These are phyloP conservation scores for Cyclophora punctaria DNA, from an alignment of 2,888 invertebrate genomes.

Conservation along the genomic window DNA sequence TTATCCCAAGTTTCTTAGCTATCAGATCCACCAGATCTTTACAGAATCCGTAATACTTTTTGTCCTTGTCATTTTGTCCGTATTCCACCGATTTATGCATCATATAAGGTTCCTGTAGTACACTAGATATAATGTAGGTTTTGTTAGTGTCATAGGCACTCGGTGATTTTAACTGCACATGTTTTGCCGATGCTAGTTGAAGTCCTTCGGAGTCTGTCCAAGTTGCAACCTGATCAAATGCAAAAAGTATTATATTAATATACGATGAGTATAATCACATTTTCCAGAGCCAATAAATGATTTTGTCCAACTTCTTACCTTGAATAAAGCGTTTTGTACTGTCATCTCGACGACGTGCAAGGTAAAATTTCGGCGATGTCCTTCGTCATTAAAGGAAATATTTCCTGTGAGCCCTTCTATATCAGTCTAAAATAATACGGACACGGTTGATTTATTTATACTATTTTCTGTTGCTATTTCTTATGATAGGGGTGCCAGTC, in stretches of 20 bases:
- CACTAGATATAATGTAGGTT: conserved; percentile 90
- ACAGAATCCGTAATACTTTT: conserved; percentile 91
- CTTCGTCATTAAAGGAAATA: conserved; percentile 92
- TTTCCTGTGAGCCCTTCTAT: conserved; percentile 93
- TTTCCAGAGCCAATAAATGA: neutral
- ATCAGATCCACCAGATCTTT: conserved; percentile 92
- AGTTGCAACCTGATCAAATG: conserved; percentile 80
- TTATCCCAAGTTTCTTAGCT: conserved; percentile 85
- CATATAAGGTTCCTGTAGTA: conserved; percentile 91
- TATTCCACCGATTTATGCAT: conserved; percentile 80
- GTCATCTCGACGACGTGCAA: conserved; percentile 95
- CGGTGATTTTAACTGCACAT: conserved; percentile 81
- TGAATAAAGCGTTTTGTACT: conserved; percentile 92
- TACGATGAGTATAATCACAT: neutral
- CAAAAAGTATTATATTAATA: neutral
- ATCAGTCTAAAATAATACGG: conserved; percentile 79
- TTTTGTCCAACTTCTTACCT: conserved; percentile 63
- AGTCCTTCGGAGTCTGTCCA: conserved; percentile 90
- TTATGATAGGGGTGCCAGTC: too few relatives aligned
- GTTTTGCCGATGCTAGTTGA: conserved; percentile 83
- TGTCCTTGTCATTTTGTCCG: conserved; percentile 85
- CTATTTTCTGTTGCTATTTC: too few relatives aligned
- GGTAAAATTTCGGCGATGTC: conserved; percentile 90
- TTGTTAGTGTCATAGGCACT: conserved; percentile 85
- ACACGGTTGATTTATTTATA: too few relatives aligned